Base-by-base conservation (phyloP, 2,113 vertebrate genomes). In the Narcine bancroftii region DNA sequence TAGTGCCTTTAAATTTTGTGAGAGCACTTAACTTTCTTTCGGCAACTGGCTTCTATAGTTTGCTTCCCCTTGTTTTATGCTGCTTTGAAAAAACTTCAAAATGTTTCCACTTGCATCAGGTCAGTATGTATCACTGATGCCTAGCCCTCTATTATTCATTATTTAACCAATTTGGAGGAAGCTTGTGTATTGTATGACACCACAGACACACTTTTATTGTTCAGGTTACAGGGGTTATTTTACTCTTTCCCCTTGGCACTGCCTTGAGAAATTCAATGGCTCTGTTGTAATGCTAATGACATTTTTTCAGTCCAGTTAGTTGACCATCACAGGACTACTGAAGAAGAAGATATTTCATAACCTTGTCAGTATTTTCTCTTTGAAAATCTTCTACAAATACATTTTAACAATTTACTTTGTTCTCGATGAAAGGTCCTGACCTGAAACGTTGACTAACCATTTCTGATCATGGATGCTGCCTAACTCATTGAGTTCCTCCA, bases 341-440 rank as follows among this genome's bases (percentile, higher is more conserved):
- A n/a, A n/a, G n/a, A n/a, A n/a, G n/a, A n/a, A n/a, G n/a, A n/a
- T n/a, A n/a, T n/a, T n/a, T n/a, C n/a, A n/a, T n/a, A n/a, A n/a
- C n/a, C n/a, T n/a, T n/a, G n/a, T 65, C 85, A 65, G 0, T 17
- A 65, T 1, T 56, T 3, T 45, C 60, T 91, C 69, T 69, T 69
- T 45, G 0, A 10, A 45, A 26, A 45, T 15, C 7, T 89, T 66
- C 47, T 91, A 42, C 26, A 91, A 69, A 91, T 69, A 29, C 26
- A 45, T 42, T 69, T 85, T 56, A 85, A 63, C 36, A 87, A 87
- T n/a, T n/a, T n/a, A n/a, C n/a, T n/a, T n/a, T n/a, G n/a, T n/a
- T n/a, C n/a, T n/a, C n/a, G n/a, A n/a, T n/a, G n/a, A n/a, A n/a
- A n/a, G n/a, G n/a, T n/a, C n/a, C n/a, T n/a, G n/a, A n/a, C n/a